Conservation (phyloP, 2,888 invertebrate genomes). For the Tipula helvola region DNA sequence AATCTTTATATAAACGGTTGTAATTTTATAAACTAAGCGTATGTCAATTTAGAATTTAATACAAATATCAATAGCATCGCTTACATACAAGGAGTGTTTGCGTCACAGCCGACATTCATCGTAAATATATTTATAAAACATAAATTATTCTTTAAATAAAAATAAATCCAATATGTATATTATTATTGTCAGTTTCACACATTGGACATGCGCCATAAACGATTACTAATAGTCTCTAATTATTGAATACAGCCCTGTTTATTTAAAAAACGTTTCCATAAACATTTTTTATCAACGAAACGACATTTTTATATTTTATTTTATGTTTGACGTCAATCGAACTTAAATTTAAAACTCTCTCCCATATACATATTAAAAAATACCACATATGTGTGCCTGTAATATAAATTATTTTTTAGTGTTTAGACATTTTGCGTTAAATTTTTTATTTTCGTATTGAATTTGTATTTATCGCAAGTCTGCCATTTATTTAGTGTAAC, state of each 20-base stretch:
- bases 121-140: background rate
- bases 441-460: background rate
- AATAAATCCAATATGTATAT: background rate
- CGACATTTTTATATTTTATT: background rate
- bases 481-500: background rate
- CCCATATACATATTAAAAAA: background rate
- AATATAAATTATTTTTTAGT: background rate
- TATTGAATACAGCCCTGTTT: background rate
- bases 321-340: conserved; percentile 9
- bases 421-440: background rate
- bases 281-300: background rate
- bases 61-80: background rate
- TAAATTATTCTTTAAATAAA: background rate
- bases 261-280: conserved; percentile 6
- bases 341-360: background rate
- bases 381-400: background rate
- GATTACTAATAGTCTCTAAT: background rate
- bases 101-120: background rate
- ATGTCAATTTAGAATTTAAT: background rate
- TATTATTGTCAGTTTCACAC: background rate
- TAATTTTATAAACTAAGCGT: background rate
- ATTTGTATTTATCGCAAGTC: background rate
- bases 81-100: background rate
- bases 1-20: no score
- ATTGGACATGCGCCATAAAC: background rate